Percentiles rank a stretch among this genome's conserved stretches.
These are phyloP conservation scores for Punctoribates punctum DNA, from an alignment of 2,888 invertebrate species.

Conservation along the genomic window DNA sequence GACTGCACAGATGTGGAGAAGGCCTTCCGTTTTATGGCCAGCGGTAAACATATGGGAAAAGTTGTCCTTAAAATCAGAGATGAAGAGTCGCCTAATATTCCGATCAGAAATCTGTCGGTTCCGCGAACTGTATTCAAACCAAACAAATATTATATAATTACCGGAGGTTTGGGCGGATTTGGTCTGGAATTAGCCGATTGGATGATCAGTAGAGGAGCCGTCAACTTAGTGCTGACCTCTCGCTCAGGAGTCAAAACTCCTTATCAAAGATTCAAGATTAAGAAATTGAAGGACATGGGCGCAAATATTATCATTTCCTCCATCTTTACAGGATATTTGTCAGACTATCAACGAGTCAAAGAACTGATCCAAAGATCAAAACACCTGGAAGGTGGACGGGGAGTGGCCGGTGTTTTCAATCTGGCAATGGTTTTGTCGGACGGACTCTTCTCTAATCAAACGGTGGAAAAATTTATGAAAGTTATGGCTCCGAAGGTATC, in stretches of 20 bases:
- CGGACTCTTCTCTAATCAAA: conserved; percentile 79
- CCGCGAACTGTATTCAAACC: conserved; percentile 71
- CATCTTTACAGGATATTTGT: too few relatives aligned
- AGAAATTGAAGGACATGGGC: conserved; percentile 63
- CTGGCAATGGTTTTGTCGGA: conserved; percentile 77
- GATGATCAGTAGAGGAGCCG: conserved; percentile 63
- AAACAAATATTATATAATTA: conserved; percentile 57
- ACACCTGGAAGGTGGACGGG: conserved; percentile 63
- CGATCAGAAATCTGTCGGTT: conserved; percentile 52
- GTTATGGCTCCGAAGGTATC: conserved; percentile 78
- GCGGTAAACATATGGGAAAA: not conserved
- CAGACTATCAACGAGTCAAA: too few relatives aligned
- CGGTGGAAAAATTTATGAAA: conserved; percentile 70
- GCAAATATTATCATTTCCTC: too few relatives aligned
- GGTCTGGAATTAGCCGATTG: conserved; percentile 75
- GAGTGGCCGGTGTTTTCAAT: conserved; percentile 85
- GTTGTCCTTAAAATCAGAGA: not conserved
- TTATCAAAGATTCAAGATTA: conserved; percentile 80
- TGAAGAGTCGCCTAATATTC: not conserved
- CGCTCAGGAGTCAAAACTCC: conserved; percentile 85
- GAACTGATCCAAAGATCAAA: conserved; percentile 63
- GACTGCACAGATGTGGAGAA: not conserved
- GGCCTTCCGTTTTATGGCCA: not conserved
- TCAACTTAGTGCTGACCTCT: conserved; percentile 76
- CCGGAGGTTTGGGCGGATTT: conserved; percentile 87